phyloP scores from a whole-genome alignment of 2,888 invertebrate genomes.

The Agrochola circellaris region DNA sequence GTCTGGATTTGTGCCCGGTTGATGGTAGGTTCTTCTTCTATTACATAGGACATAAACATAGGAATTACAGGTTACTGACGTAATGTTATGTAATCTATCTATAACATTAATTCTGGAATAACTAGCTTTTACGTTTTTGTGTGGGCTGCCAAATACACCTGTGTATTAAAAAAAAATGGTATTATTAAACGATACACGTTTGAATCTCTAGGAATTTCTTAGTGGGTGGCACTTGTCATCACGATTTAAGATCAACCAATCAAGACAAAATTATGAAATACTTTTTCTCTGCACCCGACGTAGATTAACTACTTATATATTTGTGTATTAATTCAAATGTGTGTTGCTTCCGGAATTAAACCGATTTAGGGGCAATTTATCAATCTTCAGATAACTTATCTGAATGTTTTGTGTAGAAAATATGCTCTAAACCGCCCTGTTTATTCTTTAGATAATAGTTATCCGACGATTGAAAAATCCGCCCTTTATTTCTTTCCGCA shows the following conservation, averaged over 20 bases:
- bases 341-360: neutral
- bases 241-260: conserved; percentile 28
- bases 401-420: too few species aligned
- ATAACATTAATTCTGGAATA: conserved; percentile 12
- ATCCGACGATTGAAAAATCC: too few species aligned
- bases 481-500: too few species aligned
- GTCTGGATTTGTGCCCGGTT: too few species aligned
- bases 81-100: too few species aligned
- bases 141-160: conserved; percentile 25
- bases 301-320: neutral
- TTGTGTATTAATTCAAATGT: neutral
- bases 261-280: neutral
- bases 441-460: neutral
- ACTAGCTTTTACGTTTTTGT: neutral
- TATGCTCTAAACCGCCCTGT: too few species aligned
- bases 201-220: conserved; percentile 32
- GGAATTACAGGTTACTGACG: too few species aligned
- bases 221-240: conserved; percentile 38
- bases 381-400: neutral
- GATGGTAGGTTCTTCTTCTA: too few species aligned
- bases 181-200: conserved; percentile 38
- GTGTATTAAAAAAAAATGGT: conserved; percentile 23
- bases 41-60: too few species aligned
- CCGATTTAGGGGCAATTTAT: neutral
- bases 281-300: neutral